These are phyloP conservation scores for Anolis sagrei DNA, from an alignment of 2,113 vertebrate species.

Conservation along the genomic window DNA sequence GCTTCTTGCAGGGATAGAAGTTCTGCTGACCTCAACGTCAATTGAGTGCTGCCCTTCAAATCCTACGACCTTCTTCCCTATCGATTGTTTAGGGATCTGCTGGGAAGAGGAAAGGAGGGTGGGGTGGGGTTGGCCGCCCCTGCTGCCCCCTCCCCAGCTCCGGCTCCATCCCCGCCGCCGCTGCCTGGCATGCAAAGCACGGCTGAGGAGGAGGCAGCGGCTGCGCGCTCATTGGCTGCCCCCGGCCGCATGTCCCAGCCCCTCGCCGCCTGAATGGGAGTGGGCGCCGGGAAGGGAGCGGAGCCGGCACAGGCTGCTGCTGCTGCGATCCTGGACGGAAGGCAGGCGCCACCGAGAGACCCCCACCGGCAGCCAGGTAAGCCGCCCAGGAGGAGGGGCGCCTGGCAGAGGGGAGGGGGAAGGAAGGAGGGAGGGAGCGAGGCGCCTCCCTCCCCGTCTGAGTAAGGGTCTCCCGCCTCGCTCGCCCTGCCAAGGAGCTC, in stretches of 20 bases:
- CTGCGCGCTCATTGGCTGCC: slow-evolving; percentile 31
- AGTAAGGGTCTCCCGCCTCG: background rate
- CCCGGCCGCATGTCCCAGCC: slow-evolving; percentile 2
- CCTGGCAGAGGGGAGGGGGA: too few species aligned
- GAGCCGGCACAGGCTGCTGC: slow-evolving; percentile 3
- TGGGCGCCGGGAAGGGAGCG: background rate
- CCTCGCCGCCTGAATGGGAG: slow-evolving; percentile 19
- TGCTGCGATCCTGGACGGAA: background rate
- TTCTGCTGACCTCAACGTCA: background rate
- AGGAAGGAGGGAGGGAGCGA: too few species aligned
- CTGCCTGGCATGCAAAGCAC: background rate
- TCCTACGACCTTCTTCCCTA: background rate
- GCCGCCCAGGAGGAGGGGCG: background rate
- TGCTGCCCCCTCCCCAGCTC: too few species aligned
- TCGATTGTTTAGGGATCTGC: background rate
- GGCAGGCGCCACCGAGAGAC: background rate
- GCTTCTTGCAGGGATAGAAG: background rate
- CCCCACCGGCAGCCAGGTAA: background rate
- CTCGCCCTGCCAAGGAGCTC: too few species aligned
- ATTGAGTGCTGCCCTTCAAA: too few species aligned
- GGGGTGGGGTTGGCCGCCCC: background rate
- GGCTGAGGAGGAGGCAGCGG: background rate
- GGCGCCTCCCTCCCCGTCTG: too few species aligned
- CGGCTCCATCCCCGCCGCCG: background rate
- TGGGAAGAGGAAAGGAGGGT: background rate